Evolutionary conservation across 2,797 vertebrate genomes (phyloP).

Genomic region (Hydrolagus colliei): DNA sequence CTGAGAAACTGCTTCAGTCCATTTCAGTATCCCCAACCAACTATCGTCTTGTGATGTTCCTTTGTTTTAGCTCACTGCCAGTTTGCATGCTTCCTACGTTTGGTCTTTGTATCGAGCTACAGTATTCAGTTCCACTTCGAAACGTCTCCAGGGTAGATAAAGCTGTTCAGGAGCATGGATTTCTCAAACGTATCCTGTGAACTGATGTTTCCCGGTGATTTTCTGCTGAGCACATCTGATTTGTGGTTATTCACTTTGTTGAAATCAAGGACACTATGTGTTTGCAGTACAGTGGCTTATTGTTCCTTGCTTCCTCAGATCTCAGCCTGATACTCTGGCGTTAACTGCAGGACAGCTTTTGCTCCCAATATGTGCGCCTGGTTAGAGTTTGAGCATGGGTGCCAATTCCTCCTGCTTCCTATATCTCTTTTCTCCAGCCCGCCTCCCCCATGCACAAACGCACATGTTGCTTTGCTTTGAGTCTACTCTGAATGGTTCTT

Average conservation of each 20-base stretch:
- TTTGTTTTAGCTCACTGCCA: neutral
- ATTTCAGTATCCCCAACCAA: no score
- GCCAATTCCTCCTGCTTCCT: neutral
- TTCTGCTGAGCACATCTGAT: slow-evolving; percentile 11
- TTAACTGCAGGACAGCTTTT: neutral
- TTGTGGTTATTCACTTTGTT: slow-evolving; percentile 7
- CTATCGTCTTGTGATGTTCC: neutral
- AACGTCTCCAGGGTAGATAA: neutral
- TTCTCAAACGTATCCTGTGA: slow-evolving; percentile 1
- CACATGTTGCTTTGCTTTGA: neutral
- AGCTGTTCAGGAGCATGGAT: neutral
- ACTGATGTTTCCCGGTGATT: neutral
- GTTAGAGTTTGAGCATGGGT: no score
- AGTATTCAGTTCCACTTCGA: neutral
- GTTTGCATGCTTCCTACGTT: neutral
- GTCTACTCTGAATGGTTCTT: neutral
- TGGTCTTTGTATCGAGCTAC: neutral
- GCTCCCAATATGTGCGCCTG: no score
- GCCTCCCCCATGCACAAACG: neutral
- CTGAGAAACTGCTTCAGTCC: no score
- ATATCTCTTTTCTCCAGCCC: neutral
- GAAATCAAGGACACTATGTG: slow-evolving; percentile 3
- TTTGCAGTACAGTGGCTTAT: slow-evolving; percentile 8
- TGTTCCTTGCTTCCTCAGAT: neutral
- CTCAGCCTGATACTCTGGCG: neutral